A percentile compares a stretch with the other conserved stretches of the same genome.
These are phyloP conservation scores for Cromileptes altivelis DNA, from an alignment of 2,113 vertebrate species.

Conservation along the genomic window DNA sequence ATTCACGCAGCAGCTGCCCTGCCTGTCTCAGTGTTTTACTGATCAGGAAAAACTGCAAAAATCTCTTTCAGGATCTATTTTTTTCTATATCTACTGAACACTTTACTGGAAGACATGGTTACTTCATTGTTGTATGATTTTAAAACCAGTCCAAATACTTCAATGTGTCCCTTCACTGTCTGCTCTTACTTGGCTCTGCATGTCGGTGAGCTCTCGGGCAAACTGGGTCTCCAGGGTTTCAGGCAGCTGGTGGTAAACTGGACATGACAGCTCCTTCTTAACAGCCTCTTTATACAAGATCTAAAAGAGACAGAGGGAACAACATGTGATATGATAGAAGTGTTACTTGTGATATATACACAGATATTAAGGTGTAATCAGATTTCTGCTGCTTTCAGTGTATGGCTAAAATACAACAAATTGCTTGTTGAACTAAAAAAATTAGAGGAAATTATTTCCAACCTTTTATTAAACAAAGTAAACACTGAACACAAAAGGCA, in stretches of 20 bases:
- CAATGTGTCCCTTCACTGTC: not conserved
- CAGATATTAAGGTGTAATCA: too few species aligned
- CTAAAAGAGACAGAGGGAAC: not conserved
- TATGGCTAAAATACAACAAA: too few species aligned
- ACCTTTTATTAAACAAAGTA: too few species aligned
- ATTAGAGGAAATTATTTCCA: too few species aligned
- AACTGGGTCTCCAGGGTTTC: slow-evolving; percentile 78
- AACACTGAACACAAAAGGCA: too few species aligned
- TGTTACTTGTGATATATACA: too few species aligned
- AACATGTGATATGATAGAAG: too few species aligned
- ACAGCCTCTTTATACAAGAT: slow-evolving; percentile 59
- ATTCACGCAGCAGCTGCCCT: too few species aligned
- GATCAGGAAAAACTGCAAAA: too few species aligned
- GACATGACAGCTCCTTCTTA: slow-evolving; percentile 83
- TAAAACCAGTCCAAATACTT: not conserved
- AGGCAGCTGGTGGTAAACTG: slow-evolving; percentile 85
- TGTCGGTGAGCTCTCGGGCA: slow-evolving; percentile 74
- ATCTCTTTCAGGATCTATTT: not conserved
- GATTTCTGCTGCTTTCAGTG: too few species aligned
- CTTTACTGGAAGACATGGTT: not conserved
- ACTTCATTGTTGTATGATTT: not conserved
- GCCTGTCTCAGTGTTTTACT: too few species aligned
- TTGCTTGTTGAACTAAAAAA: too few species aligned
- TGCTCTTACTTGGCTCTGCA: slow-evolving; percentile 79
- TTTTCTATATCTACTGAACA: not conserved